A percentile compares a stretch with the other conserved stretches of the same genome.
phyloP scores from a whole-genome alignment of 2,797 vertebrate species.

The Pipistrellus pygmaeus region DNA sequence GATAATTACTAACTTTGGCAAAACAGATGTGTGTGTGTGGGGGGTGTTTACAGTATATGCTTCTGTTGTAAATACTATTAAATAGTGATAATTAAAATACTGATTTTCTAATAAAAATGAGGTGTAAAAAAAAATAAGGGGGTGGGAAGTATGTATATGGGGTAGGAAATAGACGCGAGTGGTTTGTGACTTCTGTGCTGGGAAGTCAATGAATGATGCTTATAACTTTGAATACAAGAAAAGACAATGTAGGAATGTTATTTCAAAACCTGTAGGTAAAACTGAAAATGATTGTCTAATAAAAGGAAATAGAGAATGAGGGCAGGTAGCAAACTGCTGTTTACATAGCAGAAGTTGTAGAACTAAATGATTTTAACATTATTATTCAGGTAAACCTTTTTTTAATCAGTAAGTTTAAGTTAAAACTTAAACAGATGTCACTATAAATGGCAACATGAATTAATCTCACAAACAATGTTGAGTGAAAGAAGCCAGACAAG shows the following conservation, averaged over 20 bases:
- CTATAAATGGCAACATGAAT: neutral
- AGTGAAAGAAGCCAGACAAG: neutral
- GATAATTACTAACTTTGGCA: neutral
- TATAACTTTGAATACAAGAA: neutral
- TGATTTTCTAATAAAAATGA: neutral
- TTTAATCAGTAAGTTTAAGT: neutral
- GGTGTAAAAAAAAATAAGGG: too few species aligned
- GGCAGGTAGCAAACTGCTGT: neutral
- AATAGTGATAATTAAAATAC: neutral
- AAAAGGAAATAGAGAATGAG: slow-evolving; percentile 4
- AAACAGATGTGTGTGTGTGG: neutral
- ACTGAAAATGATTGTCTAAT: neutral
- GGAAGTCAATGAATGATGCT: neutral
- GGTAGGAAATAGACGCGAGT: neutral
- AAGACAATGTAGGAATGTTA: neutral
- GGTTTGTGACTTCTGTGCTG: neutral
- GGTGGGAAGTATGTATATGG: neutral
- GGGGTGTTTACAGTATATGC: neutral
- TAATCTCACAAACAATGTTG: neutral
- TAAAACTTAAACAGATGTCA: slow-evolving; percentile 15
- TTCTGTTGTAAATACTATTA: neutral
- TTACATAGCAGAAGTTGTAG: neutral
- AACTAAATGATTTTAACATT: neutral
- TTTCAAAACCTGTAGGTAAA: neutral
- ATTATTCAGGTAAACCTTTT: slow-evolving; percentile 40